A percentile compares a stretch with the other conserved stretches of the same genome.
Evolutionary conservation across 1,140 invertebrate species (phyloP).

Genomic region (Scaptomyza pallida): DNA sequence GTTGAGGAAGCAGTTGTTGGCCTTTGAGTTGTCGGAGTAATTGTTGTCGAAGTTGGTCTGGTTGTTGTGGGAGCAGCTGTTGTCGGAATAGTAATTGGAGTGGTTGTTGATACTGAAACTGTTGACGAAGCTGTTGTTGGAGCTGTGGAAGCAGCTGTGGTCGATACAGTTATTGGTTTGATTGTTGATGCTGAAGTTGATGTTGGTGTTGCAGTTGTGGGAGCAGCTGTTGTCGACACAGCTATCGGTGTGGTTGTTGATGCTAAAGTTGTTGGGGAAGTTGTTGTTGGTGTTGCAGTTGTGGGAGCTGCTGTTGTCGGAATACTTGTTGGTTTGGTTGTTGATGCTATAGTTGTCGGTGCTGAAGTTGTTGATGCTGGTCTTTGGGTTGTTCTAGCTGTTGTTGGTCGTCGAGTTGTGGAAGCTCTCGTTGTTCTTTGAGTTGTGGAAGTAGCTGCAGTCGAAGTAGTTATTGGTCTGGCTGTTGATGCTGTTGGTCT

Average conservation of each 20-base stretch:
- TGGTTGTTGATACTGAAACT: not conserved
- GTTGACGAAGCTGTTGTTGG: slow-evolving; percentile 18
- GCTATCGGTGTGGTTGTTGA: too few species aligned
- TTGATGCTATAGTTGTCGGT: not conserved
- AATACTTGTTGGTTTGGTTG: slow-evolving; percentile 4
- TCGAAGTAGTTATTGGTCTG: too few species aligned
- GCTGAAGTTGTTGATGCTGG: slow-evolving; percentile 10
- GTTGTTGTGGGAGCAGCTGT: too few species aligned
- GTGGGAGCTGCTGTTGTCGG: not conserved
- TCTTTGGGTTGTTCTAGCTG: too few species aligned
- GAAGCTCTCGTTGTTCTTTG: too few species aligned
- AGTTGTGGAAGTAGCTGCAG: too few species aligned
- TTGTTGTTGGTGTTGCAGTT: not conserved
- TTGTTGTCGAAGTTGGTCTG: slow-evolving; percentile 1
- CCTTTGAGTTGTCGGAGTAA: not conserved
- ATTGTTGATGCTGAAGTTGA: slow-evolving; percentile 1
- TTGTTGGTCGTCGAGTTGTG: too few species aligned
- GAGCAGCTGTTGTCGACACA: too few species aligned
- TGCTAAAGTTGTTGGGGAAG: too few species aligned
- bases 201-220: slow-evolving; percentile 18
- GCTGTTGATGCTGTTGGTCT: too few species aligned
- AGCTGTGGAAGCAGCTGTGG: too few species aligned
- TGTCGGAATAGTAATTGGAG: not conserved
- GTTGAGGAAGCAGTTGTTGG: slow-evolving; percentile 6
- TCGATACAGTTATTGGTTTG: not conserved